Evolutionary conservation across 2,113 vertebrate genomes (phyloP), one percentile per base, ranked within the genome.

Genomic region (Xiphias gladius): DNA sequence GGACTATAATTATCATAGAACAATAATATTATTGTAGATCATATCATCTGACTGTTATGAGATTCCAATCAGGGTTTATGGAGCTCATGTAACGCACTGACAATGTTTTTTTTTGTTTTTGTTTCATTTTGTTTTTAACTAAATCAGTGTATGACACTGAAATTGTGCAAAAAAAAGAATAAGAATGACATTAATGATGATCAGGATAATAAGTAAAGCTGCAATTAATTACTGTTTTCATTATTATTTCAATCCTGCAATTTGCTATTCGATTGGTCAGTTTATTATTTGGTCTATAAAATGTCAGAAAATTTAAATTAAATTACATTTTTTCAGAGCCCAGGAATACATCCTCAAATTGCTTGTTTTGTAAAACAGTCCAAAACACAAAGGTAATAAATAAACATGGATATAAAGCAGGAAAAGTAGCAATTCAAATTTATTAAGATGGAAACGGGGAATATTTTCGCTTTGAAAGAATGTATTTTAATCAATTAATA

Each of bases 1-100:
- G 83, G 59, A 65, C 59, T 71, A 20, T 72, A 20, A 80, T 79
- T 74, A 82, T 83, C 43, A 57, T 30, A 50, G n/a, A 76, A 76
- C 59, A 81, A 87, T 59, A 79, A 54, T 24, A 59, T 48, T 61
- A 73, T 76, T 59, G 35, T 41, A 69, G 55, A 70, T 57, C 26
- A 17, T 35, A 67, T 69, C 37, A 76, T 32, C 39, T 64, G 63
- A 76, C 50, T 64, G 62, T 46, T 37, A n/a, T 75, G 26, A 26
- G 26, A 59, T 55, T 11, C 46, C 9, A 48, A 5, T 12, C 8
- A 22, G 28, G 58, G 20, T 64, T 28, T 26, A 5, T 8, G 5
- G 32, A 75, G 14, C 58, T 58, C 13, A 68, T 12, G 37, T 59
- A 73, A n/a, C 48, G 28, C 39, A 54, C 2, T 70, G 22, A 59